These are phyloP conservation scores for Zaprionus inermis DNA, from an alignment of 1,140 invertebrate species.

Conservation along the genomic window DNA sequence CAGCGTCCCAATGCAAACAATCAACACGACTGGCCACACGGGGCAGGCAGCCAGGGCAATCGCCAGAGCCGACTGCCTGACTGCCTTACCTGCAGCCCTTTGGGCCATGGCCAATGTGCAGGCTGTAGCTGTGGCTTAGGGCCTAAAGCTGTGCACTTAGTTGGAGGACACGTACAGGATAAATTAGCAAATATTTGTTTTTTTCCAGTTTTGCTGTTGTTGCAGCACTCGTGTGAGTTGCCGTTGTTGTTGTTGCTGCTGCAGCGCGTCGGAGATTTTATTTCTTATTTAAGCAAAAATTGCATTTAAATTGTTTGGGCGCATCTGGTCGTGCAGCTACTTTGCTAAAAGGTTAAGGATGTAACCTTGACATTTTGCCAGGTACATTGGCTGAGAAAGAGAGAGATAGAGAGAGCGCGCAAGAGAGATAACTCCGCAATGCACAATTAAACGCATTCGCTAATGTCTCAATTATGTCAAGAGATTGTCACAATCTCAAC, in stretches of 20 bases:
- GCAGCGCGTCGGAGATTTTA: slow-evolving; percentile 59
- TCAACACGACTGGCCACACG: slow-evolving; percentile 69
- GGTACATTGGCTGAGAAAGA: slow-evolving; percentile 32
- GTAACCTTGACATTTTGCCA: slow-evolving; percentile 74
- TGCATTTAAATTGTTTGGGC: slow-evolving; percentile 78
- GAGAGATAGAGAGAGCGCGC: not conserved
- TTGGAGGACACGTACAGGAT: slow-evolving; percentile 81
- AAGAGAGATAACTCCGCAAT: not conserved
- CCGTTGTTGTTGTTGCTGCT: slow-evolving; percentile 38
- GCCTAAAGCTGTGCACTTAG: slow-evolving; percentile 80
- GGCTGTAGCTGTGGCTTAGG: slow-evolving; percentile 69
- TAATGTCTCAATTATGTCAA: slow-evolving; percentile 83
- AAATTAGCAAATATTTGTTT: slow-evolving; percentile 83
- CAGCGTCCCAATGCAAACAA: slow-evolving; percentile 72
- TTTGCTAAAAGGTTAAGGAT: slow-evolving; percentile 64
- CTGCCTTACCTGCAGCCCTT: slow-evolving; percentile 14
- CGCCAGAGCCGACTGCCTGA: slow-evolving; percentile 1
- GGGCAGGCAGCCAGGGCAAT: slow-evolving; percentile 1
- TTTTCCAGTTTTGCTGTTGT: slow-evolving; percentile 49
- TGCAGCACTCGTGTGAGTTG: slow-evolving; percentile 20
- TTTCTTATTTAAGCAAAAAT: slow-evolving; percentile 83
- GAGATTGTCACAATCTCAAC: slow-evolving; percentile 55
- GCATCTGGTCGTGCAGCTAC: slow-evolving; percentile 46
- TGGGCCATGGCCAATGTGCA: slow-evolving; percentile 53
- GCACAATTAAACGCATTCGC: slow-evolving; percentile 63